Conservation (phyloP, 2,888 invertebrate genomes). For the Buathra laborator region DNA sequence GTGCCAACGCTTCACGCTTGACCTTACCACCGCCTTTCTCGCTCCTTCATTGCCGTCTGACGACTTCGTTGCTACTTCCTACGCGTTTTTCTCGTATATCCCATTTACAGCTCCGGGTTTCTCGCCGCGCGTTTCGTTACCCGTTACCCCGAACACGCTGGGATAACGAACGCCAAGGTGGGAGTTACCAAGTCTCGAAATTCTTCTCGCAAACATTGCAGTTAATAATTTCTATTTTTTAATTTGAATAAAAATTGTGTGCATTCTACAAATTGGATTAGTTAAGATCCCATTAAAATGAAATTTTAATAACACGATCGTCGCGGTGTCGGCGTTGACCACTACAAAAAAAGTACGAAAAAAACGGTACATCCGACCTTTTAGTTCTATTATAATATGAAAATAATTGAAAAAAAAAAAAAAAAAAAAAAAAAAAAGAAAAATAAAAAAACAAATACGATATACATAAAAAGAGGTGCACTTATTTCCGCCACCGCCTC, state of each 20-base stretch:
- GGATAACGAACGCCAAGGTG: conserved; percentile 15
- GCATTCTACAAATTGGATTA: not conserved
- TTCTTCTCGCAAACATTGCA: not conserved
- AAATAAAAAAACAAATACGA: not conserved
- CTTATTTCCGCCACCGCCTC: conserved; percentile 35
- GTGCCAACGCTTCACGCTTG: conserved; percentile 46
- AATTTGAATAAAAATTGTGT: not conserved
- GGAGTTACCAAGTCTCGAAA: not conserved
- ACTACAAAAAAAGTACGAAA: not conserved
- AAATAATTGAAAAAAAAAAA: conserved; percentile 22
- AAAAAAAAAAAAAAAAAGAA: not conserved
- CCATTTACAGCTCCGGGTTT: conserved; percentile 35
- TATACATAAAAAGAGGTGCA: not conserved
- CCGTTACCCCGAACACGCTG: conserved; percentile 8
- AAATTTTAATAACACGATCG: not conserved
- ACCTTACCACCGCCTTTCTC: conserved; percentile 37
- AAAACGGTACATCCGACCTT: not conserved
- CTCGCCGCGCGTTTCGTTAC: conserved; percentile 46
- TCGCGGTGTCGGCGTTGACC: not conserved
- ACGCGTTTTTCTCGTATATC: not conserved
- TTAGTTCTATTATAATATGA: not conserved
- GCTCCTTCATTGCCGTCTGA: not conserved
- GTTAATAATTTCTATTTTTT: not conserved
- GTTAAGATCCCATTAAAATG: not conserved
- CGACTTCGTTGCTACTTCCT: not conserved